phyloP scores from a whole-genome alignment of 2,113 vertebrate genomes.

The Brachyhypopomus occidentalis region DNA sequence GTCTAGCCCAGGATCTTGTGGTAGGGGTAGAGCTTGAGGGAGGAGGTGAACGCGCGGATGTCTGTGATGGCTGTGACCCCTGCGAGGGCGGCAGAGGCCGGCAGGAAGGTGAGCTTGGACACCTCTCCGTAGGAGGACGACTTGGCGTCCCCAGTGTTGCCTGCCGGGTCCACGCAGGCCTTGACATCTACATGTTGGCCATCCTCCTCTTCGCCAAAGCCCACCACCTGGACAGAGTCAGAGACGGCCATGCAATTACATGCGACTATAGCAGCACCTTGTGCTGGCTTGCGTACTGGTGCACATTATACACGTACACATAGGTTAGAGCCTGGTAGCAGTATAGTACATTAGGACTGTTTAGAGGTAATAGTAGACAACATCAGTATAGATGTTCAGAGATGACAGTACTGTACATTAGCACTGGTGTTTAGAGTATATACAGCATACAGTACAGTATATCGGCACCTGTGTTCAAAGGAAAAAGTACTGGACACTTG shows the following conservation, averaged over 20 bases:
- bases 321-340: not conserved
- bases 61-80: constrained; percentile 78
- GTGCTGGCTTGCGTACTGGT: not conserved
- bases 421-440: no score
- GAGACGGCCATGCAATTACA: not conserved
- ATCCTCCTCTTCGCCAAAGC: constrained; percentile 85
- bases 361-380: no score
- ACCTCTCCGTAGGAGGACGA: constrained; percentile 79
- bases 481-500: not conserved
- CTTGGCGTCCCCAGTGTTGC: constrained; percentile 58
- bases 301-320: not conserved
- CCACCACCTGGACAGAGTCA: constrained; percentile 81
- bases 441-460: no score
- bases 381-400: no score
- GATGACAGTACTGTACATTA: no score
- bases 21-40: constrained; percentile 86
- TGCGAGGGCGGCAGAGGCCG: constrained; percentile 71
- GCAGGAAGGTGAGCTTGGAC: constrained; percentile 83
- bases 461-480: no score
- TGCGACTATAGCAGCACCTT: not conserved
- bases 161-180: constrained; percentile 44
- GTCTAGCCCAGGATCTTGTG: constrained; percentile 91
- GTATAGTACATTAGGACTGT: no score
- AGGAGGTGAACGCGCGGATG: constrained; percentile 87
- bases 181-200: constrained; percentile 60